phyloP scores from a whole-genome alignment of 2,113 vertebrate genomes.

The Charadrius vociferus region DNA sequence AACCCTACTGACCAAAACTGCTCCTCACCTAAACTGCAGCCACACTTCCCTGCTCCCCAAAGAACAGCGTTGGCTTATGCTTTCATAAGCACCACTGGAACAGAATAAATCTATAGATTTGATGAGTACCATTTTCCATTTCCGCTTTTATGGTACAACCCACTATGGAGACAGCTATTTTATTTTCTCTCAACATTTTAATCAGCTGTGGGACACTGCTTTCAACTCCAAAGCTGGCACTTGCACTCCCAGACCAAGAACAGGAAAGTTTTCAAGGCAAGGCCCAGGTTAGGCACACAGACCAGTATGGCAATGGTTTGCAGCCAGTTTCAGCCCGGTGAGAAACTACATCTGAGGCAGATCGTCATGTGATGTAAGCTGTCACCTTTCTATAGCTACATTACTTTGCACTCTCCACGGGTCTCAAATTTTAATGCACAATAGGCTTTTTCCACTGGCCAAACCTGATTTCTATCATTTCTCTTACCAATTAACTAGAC shows the following conservation, averaged over 20 bases:
- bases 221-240: neutral
- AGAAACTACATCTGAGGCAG: neutral
- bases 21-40: too few relatives aligned
- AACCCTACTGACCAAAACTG: neutral
- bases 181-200: neutral
- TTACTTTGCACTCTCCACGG: neutral
- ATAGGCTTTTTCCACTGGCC: neutral
- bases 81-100: neutral
- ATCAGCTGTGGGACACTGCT: neutral
- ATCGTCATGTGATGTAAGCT: neutral
- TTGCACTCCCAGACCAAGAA: neutral
- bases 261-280: neutral
- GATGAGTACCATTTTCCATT: neutral
- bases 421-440: neutral
- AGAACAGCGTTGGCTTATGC: neutral
- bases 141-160: neutral
- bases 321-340: neutral
- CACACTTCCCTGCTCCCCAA: neutral
- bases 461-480: neutral
- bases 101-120: neutral
- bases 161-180: accelerated
- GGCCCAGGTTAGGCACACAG: too few relatives aligned
- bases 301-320: neutral
- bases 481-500: neutral
- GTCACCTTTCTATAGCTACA: neutral